Base-by-base conservation (phyloP, 1,140 invertebrate genomes). In the Nasonia giraulti region DNA sequence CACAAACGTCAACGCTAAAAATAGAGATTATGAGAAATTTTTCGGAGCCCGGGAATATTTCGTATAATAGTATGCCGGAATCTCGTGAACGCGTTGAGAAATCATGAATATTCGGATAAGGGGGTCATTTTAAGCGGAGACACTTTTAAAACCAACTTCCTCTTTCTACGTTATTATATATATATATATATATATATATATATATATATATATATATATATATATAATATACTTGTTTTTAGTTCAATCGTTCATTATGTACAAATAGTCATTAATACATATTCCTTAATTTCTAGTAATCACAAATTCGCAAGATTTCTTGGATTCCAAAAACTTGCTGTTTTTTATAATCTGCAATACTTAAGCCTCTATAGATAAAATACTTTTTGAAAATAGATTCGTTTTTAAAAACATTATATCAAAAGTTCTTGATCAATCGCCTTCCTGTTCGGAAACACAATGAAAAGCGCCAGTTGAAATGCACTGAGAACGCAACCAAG, bases 391-490 rank as follows among this genome's bases (percentile, higher is more conserved):
- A 79, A 78, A 55, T 78, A 78, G 6, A 80, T 55, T 27, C 17
- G 8, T 69, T 31, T 84, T 83, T 80, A 40, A 71, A 68, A 74
- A 6, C 73, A 8, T 90, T 86, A 91, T 88, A 92, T 90, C 33
- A 92, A 83, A 71, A 86, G 87, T 37, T 87, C 76, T 86, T 90
- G 55, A 62, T 62, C 87, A 80, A 88, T 87, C 8, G 37, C 7
- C 83, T 86, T 91, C 86, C 93, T 94, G 50, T 90, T 94, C 10
- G 96, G 96, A 91, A 95, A 97, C 85, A 96, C 92, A 27, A 95
- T 90, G 91, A 97, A 97, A 20, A 97, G 91, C 55, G 93, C 94
- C 47, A 97, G 91, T 91, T 97, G 96, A 86, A 95, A 92, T 69
- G 94, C 91, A 10, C 95, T 95, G 83, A 97, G 90, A 33, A 96